Evolutionary conservation across 37 sponge, comb jelly and placozoan genomes (phyloP).

Genomic region (Dysidea cf. avara): DNA sequence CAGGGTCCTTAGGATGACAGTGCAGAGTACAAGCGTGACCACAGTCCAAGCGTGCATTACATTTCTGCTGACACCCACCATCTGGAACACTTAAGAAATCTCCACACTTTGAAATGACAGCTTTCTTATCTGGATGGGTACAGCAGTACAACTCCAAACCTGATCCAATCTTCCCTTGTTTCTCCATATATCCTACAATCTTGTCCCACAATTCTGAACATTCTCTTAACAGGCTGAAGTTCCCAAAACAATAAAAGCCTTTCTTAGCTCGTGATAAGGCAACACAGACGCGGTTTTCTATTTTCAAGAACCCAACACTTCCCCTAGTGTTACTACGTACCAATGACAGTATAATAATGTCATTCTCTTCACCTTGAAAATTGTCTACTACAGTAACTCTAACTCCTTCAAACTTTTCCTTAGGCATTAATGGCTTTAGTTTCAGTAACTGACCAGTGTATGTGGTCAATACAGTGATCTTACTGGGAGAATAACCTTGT

Average conservation of each 20-base stretch:
- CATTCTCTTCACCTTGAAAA: no score
- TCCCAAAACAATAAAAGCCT: no score
- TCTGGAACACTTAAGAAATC: conserved; percentile 79
- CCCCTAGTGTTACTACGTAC: conserved; percentile 73
- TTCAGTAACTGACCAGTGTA: conserved; percentile 88
- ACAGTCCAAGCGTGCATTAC: conserved; percentile 56
- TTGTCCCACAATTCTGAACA: conserved; percentile 53
- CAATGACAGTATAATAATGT: no score
- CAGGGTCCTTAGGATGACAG: conserved; percentile 75
- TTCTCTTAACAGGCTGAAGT: conserved; percentile 58
- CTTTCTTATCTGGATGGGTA: conserved; percentile 58
- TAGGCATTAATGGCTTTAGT: conserved; percentile 45
- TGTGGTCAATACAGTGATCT: conserved; percentile 87
- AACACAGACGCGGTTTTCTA: no score
- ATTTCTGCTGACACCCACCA: conserved; percentile 72
- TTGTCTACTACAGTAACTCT: conserved; percentile 86
- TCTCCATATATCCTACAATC: conserved; percentile 49
- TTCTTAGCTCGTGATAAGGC: no score
- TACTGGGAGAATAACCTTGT: conserved; percentile 43
- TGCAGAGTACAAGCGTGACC: conserved; percentile 70
- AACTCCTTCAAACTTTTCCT: conserved; percentile 57
- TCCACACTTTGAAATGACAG: conserved; percentile 8
- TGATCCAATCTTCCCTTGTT: conserved; percentile 30
- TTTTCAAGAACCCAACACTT: no score
- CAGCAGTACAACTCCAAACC: conserved; percentile 71